Evolutionary conservation across 1,140 invertebrate species (phyloP).

Genomic region (Chelonus insularis): DNA sequence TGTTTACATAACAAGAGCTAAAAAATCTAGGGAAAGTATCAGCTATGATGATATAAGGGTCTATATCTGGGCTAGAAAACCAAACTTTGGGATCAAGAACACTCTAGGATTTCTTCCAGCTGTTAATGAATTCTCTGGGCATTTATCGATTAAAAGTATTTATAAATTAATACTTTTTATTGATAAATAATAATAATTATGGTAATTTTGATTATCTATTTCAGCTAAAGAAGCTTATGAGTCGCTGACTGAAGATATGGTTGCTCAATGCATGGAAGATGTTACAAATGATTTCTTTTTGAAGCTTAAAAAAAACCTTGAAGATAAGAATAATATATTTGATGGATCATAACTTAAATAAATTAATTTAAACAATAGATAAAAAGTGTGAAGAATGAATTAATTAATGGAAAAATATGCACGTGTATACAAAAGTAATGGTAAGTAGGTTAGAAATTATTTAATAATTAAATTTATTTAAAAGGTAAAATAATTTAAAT

Average conservation of each 20-base stretch:
- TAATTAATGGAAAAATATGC: no score
- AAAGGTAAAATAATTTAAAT: no score
- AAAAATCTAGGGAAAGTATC: conserved; percentile 32
- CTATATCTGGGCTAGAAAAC: conserved; percentile 68
- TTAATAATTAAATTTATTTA: no score
- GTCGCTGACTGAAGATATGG: conserved; percentile 38
- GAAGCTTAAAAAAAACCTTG: no score
- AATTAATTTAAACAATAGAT: no score
- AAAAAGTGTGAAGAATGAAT: no score
- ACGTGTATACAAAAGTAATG: no score
- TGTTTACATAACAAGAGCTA: conserved; percentile 67
- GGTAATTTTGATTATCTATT: conserved; percentile 35
- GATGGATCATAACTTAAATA: no score
- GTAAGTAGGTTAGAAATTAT: no score
- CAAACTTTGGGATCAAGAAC: conserved; percentile 61
- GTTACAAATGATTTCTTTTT: no score
- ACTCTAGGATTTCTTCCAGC: conserved; percentile 64
- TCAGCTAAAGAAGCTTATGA: conserved; percentile 57
- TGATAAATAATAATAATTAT: conserved; percentile 19
- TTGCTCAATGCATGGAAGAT: not conserved
- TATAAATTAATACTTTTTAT: conserved; percentile 34
- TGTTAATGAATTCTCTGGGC: conserved; percentile 70
- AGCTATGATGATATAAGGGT: conserved; percentile 59
- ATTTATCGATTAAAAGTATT: conserved; percentile 68
- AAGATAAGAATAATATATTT: no score